Conservation (phyloP, 2,888 invertebrate species). For the Orthosia cruda region DNA sequence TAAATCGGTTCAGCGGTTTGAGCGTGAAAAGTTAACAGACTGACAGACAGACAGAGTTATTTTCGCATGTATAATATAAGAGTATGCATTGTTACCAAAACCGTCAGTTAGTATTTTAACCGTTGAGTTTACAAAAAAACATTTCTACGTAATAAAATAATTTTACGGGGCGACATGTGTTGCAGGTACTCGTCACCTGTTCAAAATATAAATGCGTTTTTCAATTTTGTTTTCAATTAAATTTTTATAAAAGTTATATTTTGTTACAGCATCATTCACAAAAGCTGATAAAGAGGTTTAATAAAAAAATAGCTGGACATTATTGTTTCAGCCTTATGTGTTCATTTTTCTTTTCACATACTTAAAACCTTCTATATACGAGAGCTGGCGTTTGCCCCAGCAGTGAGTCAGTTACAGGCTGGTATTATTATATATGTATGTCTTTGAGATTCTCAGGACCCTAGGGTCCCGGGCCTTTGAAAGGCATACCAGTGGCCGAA, state of each 20-base stretch:
- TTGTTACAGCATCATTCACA: background rate
- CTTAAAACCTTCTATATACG: too few relatives aligned
- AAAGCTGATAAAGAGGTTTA: background rate
- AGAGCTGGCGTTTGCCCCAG: too few relatives aligned
- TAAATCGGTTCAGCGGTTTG: too few relatives aligned
- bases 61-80: too few relatives aligned
- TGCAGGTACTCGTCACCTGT: slow-evolving; percentile 17
- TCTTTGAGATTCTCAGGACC: too few relatives aligned
- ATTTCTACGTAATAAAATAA: background rate
- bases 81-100: too few relatives aligned
- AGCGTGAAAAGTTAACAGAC: too few relatives aligned
- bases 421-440: too few relatives aligned
- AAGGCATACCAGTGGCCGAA: too few relatives aligned
- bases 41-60: too few relatives aligned
- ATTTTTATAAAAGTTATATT: background rate
- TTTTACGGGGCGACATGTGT: slow-evolving; percentile 16
- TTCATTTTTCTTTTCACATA: background rate
- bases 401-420: too few relatives aligned
- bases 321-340: background rate
- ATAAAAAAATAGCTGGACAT: background rate
- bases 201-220: slow-evolving; percentile 3
- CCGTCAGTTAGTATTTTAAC: background rate
- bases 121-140: background rate
- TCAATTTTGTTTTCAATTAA: slow-evolving; percentile 10
- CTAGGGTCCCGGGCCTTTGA: too few relatives aligned